phyloP scores from a whole-genome alignment of 2,888 invertebrate species.

The Drosophila stalkeri region DNA sequence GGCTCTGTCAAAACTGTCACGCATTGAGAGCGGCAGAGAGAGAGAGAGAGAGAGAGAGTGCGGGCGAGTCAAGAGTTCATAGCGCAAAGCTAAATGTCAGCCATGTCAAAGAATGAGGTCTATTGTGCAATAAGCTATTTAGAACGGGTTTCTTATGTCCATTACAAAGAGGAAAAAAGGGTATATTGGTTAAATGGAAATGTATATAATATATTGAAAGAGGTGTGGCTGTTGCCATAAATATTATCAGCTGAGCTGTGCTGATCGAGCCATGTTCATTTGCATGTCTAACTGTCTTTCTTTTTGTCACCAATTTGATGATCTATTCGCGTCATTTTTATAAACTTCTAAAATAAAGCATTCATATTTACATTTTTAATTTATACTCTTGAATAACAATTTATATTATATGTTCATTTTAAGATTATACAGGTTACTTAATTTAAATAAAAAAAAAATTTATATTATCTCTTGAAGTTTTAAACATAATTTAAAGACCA shows the following conservation, averaged over 20 bases:
- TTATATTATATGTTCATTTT: neutral
- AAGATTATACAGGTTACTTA: neutral
- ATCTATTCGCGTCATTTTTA: neutral
- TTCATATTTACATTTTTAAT: neutral
- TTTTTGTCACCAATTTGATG: neutral
- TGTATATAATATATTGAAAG: neutral
- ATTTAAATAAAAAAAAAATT: neutral
- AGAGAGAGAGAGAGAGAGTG: neutral
- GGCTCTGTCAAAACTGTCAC: constrained; percentile 68
- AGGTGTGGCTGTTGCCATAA: neutral
- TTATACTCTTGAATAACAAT: neutral
- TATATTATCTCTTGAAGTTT: neutral
- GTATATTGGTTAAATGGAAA: neutral
- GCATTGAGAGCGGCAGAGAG: constrained; percentile 34
- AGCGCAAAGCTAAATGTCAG: constrained; percentile 63
- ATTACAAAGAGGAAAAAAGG: neutral
- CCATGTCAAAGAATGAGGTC: constrained; percentile 66
- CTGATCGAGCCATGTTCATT: neutral
- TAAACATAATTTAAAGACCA: neutral
- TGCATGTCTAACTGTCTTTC: neutral
- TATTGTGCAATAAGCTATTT: constrained; percentile 67
- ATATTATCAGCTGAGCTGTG: neutral
- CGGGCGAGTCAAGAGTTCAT: constrained; percentile 54
- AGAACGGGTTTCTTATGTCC: constrained; percentile 54
- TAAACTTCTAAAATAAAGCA: neutral